These are phyloP conservation scores for Cryptoblepharus egeriae DNA, from an alignment of 2,797 vertebrate species.

Conservation along the genomic window DNA sequence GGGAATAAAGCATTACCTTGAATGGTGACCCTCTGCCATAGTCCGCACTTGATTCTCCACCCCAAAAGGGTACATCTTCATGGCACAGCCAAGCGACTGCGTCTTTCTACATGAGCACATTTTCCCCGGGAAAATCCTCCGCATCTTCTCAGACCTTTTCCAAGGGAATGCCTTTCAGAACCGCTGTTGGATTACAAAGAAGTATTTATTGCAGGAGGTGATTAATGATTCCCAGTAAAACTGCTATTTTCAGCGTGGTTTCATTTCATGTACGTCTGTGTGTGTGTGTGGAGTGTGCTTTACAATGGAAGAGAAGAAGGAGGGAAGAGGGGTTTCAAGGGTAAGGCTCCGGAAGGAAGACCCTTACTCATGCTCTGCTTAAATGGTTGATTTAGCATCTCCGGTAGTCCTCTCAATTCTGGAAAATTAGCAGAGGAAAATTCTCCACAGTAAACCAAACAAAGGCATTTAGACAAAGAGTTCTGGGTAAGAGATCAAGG, in stretches of 20 bases:
- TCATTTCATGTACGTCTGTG: slow-evolving; percentile 64
- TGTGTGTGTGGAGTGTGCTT: slow-evolving; percentile 31
- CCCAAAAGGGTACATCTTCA: slow-evolving; percentile 73
- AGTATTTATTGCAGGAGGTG: slow-evolving; percentile 85
- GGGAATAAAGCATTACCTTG: slow-evolving; percentile 74
- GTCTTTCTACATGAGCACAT: slow-evolving; percentile 76
- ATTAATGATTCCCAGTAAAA: slow-evolving; percentile 84
- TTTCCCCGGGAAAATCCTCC: slow-evolving; percentile 79
- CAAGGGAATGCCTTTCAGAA: slow-evolving; percentile 84
- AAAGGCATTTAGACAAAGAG: slow-evolving; percentile 22
- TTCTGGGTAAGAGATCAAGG: background rate
- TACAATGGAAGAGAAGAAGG: slow-evolving; percentile 65
- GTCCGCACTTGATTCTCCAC: slow-evolving; percentile 67
- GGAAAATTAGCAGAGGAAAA: background rate
- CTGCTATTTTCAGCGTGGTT: slow-evolving; percentile 82
- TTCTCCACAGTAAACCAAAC: slow-evolving; percentile 41
- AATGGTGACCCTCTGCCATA: slow-evolving; percentile 73
- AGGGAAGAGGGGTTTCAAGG: slow-evolving; percentile 63
- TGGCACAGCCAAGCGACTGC: slow-evolving; percentile 70
- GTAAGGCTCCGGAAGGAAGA: slow-evolving; percentile 53
- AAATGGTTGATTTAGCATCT: slow-evolving; percentile 46
- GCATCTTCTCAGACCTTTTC: slow-evolving; percentile 80
- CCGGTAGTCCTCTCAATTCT: slow-evolving; percentile 46
- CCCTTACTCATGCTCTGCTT: slow-evolving; percentile 16
- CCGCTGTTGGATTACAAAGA: slow-evolving; percentile 86